These are phyloP conservation scores for Mustelus asterias DNA, from an alignment of 2,113 vertebrate species.

Conservation along the genomic window DNA sequence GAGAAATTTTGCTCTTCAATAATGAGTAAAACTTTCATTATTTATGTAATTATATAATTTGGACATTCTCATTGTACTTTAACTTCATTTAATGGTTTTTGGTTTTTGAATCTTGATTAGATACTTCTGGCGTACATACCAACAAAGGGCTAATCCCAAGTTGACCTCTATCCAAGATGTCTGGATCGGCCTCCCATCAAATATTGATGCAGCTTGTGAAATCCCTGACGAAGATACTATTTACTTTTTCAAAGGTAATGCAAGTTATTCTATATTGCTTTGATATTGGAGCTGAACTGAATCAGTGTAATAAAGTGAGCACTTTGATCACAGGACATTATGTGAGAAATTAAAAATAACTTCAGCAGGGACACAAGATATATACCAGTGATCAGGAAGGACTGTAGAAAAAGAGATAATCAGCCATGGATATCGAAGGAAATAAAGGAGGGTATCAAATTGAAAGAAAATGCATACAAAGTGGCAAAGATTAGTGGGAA, in stretches of 20 bases:
- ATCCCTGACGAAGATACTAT: constrained; percentile 51
- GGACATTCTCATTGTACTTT: not conserved
- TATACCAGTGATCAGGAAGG: too few relatives aligned
- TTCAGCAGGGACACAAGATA: too few relatives aligned
- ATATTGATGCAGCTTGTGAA: constrained; percentile 77
- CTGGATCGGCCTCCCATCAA: constrained; percentile 67
- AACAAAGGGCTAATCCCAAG: constrained; percentile 43
- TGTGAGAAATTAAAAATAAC: not conserved
- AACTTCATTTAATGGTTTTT: not conserved
- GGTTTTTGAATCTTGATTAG: constrained; percentile 49
- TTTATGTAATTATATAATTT: not conserved
- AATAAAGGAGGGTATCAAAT: too few relatives aligned
- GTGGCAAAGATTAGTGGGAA: too few relatives aligned
- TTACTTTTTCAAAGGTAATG: constrained; percentile 66
- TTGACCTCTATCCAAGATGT: constrained; percentile 67
- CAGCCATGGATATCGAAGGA: too few relatives aligned
- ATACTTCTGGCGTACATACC: constrained; percentile 70
- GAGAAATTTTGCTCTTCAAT: constrained; percentile 84
- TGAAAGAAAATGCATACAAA: too few relatives aligned
- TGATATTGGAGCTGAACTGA: not conserved
- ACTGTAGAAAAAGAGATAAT: too few relatives aligned
- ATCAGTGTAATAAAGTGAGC: not conserved
- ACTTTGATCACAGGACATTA: not conserved
- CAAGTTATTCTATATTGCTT: not conserved
- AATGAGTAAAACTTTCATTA: constrained; percentile 60